A percentile compares a stretch with the other conserved stretches of the same genome.
Evolutionary conservation across 1,140 invertebrate genomes (phyloP).

Genomic region (Cyclina sinensis): DNA sequence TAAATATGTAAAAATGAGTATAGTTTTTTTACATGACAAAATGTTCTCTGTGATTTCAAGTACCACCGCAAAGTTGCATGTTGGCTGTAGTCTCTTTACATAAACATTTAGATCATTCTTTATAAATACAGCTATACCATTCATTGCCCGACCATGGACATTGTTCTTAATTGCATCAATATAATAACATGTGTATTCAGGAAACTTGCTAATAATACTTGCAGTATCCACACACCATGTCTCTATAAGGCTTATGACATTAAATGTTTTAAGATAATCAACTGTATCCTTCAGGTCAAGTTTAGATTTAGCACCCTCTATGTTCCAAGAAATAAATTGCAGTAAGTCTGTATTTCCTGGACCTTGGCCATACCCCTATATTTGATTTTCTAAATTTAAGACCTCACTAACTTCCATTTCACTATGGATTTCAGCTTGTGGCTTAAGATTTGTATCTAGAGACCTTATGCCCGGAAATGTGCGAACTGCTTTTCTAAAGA

Average conservation of each 20-base stretch:
- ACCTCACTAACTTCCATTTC: slow-evolving; percentile 11
- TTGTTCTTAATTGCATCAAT: slow-evolving; percentile 6
- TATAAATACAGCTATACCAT: slow-evolving; percentile 3
- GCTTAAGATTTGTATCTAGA: not conserved
- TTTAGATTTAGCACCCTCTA: slow-evolving; percentile 16
- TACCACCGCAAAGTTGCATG: not conserved
- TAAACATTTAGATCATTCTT: not conserved
- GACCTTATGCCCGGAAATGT: not conserved
- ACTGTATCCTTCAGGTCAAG: not conserved
- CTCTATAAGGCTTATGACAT: slow-evolving; percentile 13
- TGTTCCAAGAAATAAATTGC: slow-evolving; percentile 10
- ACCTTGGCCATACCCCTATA: not conserved
- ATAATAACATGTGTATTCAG: not conserved
- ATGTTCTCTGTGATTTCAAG: no score
- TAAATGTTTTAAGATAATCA: slow-evolving; percentile 11
- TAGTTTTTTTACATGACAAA: no score
- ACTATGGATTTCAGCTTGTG: not conserved
- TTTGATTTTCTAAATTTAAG: not conserved
- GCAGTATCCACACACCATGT: not conserved
- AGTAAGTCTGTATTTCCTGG: not conserved
- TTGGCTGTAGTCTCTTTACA: not conserved
- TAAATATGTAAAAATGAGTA: no score
- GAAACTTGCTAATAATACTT: not conserved
- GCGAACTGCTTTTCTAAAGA: not conserved
- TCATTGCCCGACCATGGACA: slow-evolving; percentile 2